phyloP scores from a whole-genome alignment of 2,888 invertebrate genomes.

The Lithophane semibrunnea region DNA sequence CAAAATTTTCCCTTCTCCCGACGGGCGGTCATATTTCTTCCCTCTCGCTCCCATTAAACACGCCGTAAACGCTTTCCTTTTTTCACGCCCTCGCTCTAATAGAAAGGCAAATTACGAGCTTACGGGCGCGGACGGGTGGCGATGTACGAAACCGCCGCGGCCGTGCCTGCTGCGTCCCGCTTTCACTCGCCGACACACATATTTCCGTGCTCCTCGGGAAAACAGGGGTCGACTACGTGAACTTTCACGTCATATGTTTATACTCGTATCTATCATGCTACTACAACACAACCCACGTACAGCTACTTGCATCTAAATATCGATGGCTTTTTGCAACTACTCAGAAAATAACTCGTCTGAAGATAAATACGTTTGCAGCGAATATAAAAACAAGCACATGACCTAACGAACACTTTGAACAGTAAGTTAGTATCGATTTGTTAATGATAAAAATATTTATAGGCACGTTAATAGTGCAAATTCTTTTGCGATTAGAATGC shows the following conservation, averaged over 20 bases:
- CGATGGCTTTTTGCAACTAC: constrained; percentile 43
- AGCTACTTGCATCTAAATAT: constrained; percentile 37
- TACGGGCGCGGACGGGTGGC: constrained; percentile 91
- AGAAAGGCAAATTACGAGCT: constrained; percentile 91
- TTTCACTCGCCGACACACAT: constrained; percentile 79
- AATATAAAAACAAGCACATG: constrained; percentile 17
- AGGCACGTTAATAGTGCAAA: constrained; percentile 10
- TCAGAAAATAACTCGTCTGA: constrained; percentile 19
- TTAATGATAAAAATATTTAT: constrained; percentile 27
- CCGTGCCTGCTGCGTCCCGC: constrained; percentile 82
- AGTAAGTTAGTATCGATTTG: constrained; percentile 1
- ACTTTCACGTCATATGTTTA: constrained; percentile 87
- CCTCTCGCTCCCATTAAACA: constrained; percentile 90
- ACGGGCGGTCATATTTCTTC: constrained; percentile 90
- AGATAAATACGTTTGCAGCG: constrained; percentile 7
- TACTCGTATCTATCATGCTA: constrained; percentile 74
- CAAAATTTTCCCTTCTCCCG: constrained; percentile 90
- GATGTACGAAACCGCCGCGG: constrained; percentile 89
- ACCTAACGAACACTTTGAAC: constrained; percentile 14
- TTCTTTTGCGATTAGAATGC: constrained; percentile 42
- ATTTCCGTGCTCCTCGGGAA: constrained; percentile 81
- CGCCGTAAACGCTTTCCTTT: constrained; percentile 91
- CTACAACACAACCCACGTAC: constrained; percentile 51
- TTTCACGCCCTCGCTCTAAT: constrained; percentile 91
- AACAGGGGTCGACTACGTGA: constrained; percentile 87